Conservation (phyloP, 1,140 invertebrate species). For the Musca vetustissima region DNA sequence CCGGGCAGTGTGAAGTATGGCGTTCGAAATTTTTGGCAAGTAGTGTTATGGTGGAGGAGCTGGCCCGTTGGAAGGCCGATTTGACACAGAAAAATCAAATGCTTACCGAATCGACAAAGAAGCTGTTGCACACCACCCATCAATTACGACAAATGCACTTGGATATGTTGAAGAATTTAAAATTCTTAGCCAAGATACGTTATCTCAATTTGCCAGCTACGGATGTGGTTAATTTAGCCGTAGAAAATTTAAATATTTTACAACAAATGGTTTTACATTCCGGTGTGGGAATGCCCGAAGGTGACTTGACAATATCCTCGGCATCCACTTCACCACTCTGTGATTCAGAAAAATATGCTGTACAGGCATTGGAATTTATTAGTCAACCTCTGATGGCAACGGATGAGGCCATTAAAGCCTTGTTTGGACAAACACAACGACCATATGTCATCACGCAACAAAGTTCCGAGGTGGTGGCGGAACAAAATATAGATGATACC, state of each 20-base stretch:
- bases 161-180: constrained; percentile 68
- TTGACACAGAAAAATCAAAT: constrained; percentile 75
- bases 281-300: constrained; percentile 49
- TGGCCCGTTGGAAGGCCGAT: constrained; percentile 81
- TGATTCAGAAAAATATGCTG: constrained; percentile 51
- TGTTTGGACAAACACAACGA: constrained; percentile 48
- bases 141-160: constrained; percentile 70
- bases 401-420: constrained; percentile 50
- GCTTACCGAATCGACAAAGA: constrained; percentile 72
- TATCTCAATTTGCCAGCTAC: constrained; percentile 49
- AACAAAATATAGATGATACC: neutral
- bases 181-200: constrained; percentile 50
- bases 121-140: constrained; percentile 73
- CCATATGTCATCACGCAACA: constrained; percentile 31
- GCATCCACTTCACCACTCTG: constrained; percentile 47
- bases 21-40: constrained; percentile 92
- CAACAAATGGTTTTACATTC: constrained; percentile 50
- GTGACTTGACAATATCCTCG: constrained; percentile 40
- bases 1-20: constrained; percentile 94
- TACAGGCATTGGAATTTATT: constrained; percentile 50
- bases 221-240: constrained; percentile 56
- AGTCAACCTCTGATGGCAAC: constrained; percentile 52
- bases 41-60: constrained; percentile 88
- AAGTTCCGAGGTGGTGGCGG: neutral
- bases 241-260: constrained; percentile 51